Evolutionary conservation across 2,888 invertebrate species (phyloP), one percentile per base, ranked within the genome.

Genomic region (Netelia inedita): DNA sequence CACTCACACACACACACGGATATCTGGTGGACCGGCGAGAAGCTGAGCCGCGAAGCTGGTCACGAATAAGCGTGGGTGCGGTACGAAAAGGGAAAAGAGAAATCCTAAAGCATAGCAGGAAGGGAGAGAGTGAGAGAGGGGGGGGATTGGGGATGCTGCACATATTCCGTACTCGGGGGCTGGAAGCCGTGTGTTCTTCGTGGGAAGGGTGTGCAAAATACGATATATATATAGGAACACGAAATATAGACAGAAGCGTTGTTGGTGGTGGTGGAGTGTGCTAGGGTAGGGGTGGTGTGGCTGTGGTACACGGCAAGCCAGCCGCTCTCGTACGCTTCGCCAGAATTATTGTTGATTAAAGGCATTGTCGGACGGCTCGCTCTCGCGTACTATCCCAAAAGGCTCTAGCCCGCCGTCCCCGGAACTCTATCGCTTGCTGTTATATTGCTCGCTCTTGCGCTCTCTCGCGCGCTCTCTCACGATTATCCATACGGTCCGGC

Each of bases 301-400:
- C 73, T 28, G 28, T 28, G 28, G 28, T 28, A 28, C 28, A 28
- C 28, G 5, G 28, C 28, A 28, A 78, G 76, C 75, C 68, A 69
- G 78, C 73, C 59, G 78, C 79, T 68, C 68, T 68, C 68, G 74
- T 72, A 80, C 79, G 83, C 82, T 78, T 80, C 79, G 86, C 82
- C 82, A 87, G 89, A 91, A 92, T 92, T 92, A 92, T 92, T 91
- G 91, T 92, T 92, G 92, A 92, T 92, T 91, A 91, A 92, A 91
- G 91, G 90, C 90, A 91, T 92, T 92, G 92, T 91, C 88, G 90
- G 79, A 66, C 59, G 3, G 72, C 72, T 83, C 85, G 89, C 82
- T 72, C 79, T 78, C 69, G 78, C 78, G 78, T 21, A 65, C 65
- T 50, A 82, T 79, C 82, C 81, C 88, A 88, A 90, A 90, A 90